Percentiles rank a stretch among this genome's conserved stretches.
Evolutionary conservation across 2,797 vertebrate genomes (phyloP).

Genomic region (Acridotheres tristis): DNA sequence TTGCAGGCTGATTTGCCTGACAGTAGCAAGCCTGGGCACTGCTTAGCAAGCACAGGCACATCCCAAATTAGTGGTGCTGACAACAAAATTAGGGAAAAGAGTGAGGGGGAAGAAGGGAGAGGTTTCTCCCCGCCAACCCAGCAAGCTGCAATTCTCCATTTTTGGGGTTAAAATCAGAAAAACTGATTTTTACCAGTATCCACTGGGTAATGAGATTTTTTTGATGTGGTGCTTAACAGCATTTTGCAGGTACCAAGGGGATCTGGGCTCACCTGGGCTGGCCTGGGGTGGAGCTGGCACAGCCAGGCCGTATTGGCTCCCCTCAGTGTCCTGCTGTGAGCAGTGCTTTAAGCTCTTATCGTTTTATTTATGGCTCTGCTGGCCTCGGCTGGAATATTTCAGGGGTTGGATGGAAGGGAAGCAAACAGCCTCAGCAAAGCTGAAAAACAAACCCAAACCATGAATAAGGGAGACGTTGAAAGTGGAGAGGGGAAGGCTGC

Average conservation of each 20-base stretch:
- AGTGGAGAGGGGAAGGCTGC: not conserved
- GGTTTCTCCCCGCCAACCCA: not conserved
- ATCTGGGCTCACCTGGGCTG: not conserved
- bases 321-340: not conserved
- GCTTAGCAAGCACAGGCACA: not conserved
- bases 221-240: not conserved
- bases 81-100: not conserved
- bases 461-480: not conserved
- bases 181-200: not conserved
- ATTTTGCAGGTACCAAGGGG: not conserved
- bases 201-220: not conserved
- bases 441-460: not conserved
- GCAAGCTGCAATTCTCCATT: not conserved
- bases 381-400: not conserved
- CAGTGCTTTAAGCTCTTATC: not conserved
- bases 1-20: not conserved
- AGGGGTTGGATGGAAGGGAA: not conserved
- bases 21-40: not conserved
- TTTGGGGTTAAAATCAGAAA: not conserved
- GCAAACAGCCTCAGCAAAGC: not conserved
- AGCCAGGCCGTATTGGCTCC: fast-evolving
- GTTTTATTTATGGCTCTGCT: constrained; percentile 19
- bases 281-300: not conserved
- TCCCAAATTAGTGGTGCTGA: not conserved
- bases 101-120: fast-evolving